Base-by-base conservation (phyloP, 2,888 invertebrate genomes). In the Petrolisthes manimaculis region DNA sequence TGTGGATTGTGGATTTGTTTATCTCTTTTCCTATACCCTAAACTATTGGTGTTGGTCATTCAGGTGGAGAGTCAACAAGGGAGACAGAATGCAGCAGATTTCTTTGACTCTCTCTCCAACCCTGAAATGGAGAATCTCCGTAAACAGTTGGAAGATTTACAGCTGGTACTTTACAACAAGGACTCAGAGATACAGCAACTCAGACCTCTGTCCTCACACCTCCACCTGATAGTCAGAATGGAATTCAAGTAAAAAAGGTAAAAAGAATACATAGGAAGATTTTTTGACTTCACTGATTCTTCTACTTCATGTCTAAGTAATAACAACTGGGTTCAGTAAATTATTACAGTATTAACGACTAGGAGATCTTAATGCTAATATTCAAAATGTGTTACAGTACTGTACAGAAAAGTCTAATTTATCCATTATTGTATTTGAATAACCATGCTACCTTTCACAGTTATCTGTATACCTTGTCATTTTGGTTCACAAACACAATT, bases 111-210 rank as follows among this genome's bases (percentile, higher is more conserved):
- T 0, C 67, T 81, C n/a, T 79, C 81, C 61, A 86, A 86, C 81
- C 86, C 81, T 21, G 91, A 91, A 51, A 67, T 91, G 78, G 89
- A 91, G 71, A 90, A 86, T 9, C 85, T 91, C 21, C 88, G 91
- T 18, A 87, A 89, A 56, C 91, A 91, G 83, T 89, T 91, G 61
- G 88, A 90, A 74, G 89, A 88, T 75, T 81, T 89, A 78, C 91
- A 91, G 87, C 78, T 90, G 61, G 91, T 89, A 3, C 89, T 91
- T 12, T 86, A 91, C 77, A 89, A 87, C 54, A 91, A 91, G 37
- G 91, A 91, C 71, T 90, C 89, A n/a, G 89, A 90, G 74, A 90
- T 91, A 53, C 86, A 89, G 55, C 86, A 91, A 83, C 86, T 91
- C 6, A 55, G 53, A 54, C 56, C 24, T 8, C 56, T 12, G 69